A percentile compares a stretch with the other conserved stretches of the same genome.
Conservation (phyloP, 2,113 vertebrate species). For the Rostratula benghalensis region DNA sequence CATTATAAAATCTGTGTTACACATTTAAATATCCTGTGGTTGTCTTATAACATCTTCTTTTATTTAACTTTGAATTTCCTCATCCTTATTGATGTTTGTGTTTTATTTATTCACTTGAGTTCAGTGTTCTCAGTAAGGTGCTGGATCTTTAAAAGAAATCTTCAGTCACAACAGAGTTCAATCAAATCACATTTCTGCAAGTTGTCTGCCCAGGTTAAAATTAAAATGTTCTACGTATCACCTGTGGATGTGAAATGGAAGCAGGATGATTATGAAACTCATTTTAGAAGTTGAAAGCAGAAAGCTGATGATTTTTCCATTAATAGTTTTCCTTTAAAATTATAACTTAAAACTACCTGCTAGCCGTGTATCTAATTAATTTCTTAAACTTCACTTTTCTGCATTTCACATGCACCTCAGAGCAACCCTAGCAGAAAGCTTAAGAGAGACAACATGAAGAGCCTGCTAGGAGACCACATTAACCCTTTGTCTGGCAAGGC, state of each 20-base stretch:
- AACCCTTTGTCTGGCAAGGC: background rate
- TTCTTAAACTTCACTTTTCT: background rate
- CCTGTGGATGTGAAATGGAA: background rate
- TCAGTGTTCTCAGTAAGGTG: constrained; percentile 34
- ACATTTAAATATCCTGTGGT: constrained; percentile 2
- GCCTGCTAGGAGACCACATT: background rate
- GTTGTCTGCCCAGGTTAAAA: background rate
- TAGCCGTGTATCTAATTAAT: background rate
- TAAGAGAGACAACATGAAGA: background rate
- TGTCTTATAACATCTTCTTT: background rate
- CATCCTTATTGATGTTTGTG: constrained; percentile 6
- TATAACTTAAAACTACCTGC: background rate
- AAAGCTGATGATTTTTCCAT: background rate
- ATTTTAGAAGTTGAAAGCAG: background rate
- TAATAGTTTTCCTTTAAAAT: constrained; percentile 5
- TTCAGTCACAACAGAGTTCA: constrained; percentile 14
- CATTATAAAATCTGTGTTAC: background rate
- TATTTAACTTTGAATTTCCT: constrained; percentile 24
- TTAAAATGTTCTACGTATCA: background rate
- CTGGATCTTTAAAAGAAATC: constrained; percentile 44
- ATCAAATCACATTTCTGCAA: constrained; percentile 19
- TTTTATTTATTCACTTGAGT: constrained; percentile 57
- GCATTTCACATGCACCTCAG: background rate
- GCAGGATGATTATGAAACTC: background rate
- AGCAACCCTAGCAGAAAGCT: background rate